phyloP scores from a whole-genome alignment of 2,888 invertebrate species.

The Nezara viridula region DNA sequence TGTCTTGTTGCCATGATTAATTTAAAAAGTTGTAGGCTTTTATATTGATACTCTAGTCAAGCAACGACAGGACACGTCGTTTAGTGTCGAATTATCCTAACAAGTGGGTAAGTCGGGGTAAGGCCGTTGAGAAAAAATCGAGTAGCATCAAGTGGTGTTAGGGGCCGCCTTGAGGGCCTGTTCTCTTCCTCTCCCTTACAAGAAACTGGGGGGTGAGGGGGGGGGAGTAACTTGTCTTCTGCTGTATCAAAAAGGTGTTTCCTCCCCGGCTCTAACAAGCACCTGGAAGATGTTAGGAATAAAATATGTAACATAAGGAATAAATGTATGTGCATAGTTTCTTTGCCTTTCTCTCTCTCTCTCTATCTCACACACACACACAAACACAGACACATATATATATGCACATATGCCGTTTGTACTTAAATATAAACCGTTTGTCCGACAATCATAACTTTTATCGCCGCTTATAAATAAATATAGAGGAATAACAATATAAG shows the following conservation, averaged over 20 bases:
- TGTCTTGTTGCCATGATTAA: no score
- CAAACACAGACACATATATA: no score
- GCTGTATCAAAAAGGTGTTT: background rate
- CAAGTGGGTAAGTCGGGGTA: background rate
- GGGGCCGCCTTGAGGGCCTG: background rate
- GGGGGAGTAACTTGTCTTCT: background rate
- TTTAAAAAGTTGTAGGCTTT: no score
- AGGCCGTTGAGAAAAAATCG: background rate
- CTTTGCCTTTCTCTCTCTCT: no score
- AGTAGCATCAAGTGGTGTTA: constrained; percentile 32
- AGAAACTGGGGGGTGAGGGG: background rate
- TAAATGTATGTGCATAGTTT: background rate
- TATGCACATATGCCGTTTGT: no score
- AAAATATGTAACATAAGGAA: background rate
- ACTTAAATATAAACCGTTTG: no score
- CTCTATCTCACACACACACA: no score
- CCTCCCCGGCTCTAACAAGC: background rate
- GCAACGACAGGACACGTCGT: background rate
- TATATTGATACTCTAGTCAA: background rate
- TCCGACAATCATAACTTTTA: no score
- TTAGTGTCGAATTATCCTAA: background rate
- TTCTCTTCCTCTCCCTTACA: background rate
- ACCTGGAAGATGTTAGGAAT: background rate
- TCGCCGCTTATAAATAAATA: no score
- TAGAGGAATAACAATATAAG: no score